Percentiles rank a stretch among this genome's conserved stretches.
Conservation (phyloP, 2,797 vertebrate species). For the Coregonus sp. region DNA sequence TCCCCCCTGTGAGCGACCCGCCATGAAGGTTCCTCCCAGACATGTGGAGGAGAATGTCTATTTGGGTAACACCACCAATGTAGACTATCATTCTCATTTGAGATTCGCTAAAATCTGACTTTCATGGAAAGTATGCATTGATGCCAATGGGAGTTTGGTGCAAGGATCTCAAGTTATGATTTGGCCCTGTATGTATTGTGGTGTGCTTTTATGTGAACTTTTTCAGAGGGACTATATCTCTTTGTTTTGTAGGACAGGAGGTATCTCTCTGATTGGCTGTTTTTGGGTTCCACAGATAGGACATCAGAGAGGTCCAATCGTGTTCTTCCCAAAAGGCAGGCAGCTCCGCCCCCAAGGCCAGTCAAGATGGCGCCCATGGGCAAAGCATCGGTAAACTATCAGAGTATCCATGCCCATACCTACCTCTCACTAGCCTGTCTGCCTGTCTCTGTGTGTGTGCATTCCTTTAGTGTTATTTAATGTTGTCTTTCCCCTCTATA, state of each 20-base stretch:
- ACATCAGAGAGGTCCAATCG: conserved; percentile 24
- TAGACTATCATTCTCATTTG: background rate
- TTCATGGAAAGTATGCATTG: background rate
- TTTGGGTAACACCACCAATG: conserved; percentile 62
- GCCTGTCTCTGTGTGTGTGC: background rate
- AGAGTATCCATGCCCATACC: background rate
- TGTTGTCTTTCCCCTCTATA: conserved; percentile 24
- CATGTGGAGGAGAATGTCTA: conserved; percentile 71
- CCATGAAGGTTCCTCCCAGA: conserved; percentile 60
- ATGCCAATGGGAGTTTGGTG: background rate
- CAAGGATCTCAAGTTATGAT: background rate
- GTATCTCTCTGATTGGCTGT: background rate
- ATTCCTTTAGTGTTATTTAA: background rate
- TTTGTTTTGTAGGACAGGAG: background rate
- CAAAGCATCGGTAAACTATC: conserved; percentile 47
- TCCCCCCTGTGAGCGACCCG: conserved; percentile 71
- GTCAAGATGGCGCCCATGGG: conserved; percentile 31
- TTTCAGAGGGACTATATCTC: too few species aligned
- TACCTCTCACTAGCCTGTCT: background rate
- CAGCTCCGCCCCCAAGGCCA: conserved; percentile 59
- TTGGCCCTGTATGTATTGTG: background rate
- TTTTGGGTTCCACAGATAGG: conserved; percentile 47
- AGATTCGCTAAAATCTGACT: background rate
- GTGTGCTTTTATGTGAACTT: background rate
- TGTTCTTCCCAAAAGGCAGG: conserved; percentile 53